These are phyloP conservation scores for Lithosia quadra DNA, from an alignment of 2,888 invertebrate genomes.

Conservation along the genomic window DNA sequence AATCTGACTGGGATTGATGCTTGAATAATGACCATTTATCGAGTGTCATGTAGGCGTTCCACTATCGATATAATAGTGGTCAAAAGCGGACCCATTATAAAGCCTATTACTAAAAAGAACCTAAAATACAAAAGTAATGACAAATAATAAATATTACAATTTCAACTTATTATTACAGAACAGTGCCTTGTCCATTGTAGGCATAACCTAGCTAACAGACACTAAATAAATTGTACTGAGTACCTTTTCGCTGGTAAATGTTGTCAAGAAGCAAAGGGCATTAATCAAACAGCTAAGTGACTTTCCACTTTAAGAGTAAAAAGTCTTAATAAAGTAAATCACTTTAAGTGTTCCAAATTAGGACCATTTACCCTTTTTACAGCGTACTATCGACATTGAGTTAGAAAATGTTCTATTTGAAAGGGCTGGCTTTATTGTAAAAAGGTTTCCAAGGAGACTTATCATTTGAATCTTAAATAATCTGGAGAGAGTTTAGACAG, in stretches of 20 bases:
- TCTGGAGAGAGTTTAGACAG: constrained; percentile 20
- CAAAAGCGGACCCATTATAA: too few species aligned
- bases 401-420: constrained; percentile 44
- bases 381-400: constrained; percentile 41
- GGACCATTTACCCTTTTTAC: constrained; percentile 54
- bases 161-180: too few species aligned
- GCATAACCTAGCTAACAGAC: too few species aligned
- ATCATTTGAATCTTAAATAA: constrained; percentile 41
- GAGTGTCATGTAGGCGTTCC: too few species aligned
- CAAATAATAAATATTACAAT: too few species aligned
- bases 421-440: constrained; percentile 48
- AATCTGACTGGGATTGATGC: too few species aligned
- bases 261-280: not conserved
- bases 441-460: constrained; percentile 34
- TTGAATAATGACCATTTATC: too few species aligned
- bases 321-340: constrained; percentile 50
- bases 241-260: not conserved
- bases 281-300: constrained; percentile 13
- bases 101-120: too few species aligned
- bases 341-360: constrained; percentile 47
- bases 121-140: too few species aligned
- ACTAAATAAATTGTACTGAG: too few species aligned
- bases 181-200: too few species aligned
- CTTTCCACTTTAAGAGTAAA: constrained; percentile 27
- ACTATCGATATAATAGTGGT: too few species aligned